Percentiles rank a stretch among this genome's conserved stretches.
Conservation (phyloP, 2,113 vertebrate species). For the Sprattus sprattus region DNA sequence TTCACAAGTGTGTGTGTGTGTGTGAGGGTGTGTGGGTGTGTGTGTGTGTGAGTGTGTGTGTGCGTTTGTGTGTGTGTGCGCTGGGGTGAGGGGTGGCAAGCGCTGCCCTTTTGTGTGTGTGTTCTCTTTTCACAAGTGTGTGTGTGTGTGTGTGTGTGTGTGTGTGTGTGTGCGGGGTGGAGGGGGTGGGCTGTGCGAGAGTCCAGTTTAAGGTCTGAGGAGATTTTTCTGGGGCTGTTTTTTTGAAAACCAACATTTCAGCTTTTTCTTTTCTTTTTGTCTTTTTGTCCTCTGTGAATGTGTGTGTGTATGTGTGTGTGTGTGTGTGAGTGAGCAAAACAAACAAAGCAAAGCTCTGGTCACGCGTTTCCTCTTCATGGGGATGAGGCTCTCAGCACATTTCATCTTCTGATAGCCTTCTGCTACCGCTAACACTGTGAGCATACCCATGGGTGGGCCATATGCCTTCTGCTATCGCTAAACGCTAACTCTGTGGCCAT, state of each 20-base stretch:
- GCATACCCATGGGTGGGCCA: too few species aligned
- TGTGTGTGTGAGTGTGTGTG: not conserved
- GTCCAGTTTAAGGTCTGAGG: not conserved
- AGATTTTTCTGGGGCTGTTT: not conserved
- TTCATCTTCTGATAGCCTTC: too few species aligned
- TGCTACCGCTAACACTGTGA: too few species aligned
- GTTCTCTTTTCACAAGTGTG: not conserved
- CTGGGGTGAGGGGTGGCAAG: too few species aligned
- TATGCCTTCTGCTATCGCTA: too few species aligned
- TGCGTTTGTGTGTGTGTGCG: constrained; percentile 22
- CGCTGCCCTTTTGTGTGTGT: constrained; percentile 43
- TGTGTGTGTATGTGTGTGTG: not conserved
- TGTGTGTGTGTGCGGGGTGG: not conserved
- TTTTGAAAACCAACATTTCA: not conserved
- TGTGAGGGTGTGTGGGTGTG: not conserved
- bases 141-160: not conserved
- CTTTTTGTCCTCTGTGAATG: not conserved
- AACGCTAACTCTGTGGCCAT: too few species aligned
- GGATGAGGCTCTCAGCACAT: too few species aligned
- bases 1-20: not conserved
- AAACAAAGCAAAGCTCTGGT: too few species aligned
- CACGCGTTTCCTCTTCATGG: too few species aligned
- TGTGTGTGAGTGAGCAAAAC: not conserved
- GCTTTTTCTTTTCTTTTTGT: not conserved
- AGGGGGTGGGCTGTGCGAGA: not conserved